These are phyloP conservation scores for Eulemur rubriventer DNA, from an alignment of 2,797 vertebrate genomes.

Conservation along the genomic window DNA sequence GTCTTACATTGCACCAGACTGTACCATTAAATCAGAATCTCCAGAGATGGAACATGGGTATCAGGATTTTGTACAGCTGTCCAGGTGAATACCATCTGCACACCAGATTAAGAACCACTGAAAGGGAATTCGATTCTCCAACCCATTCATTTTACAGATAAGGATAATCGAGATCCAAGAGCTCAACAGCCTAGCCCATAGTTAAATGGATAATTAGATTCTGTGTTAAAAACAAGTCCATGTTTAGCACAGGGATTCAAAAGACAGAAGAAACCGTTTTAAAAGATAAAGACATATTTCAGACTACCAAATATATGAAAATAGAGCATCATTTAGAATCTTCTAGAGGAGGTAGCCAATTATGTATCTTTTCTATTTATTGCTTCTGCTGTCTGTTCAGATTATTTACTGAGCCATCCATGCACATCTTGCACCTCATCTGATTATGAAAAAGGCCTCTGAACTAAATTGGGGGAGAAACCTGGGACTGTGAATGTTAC, in stretches of 20 bases:
- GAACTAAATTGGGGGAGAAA: neutral
- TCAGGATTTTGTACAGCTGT: neutral
- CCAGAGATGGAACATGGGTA: neutral
- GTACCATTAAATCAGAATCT: neutral
- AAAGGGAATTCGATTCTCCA: neutral
- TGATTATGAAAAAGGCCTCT: neutral
- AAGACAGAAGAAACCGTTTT: neutral
- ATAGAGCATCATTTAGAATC: neutral
- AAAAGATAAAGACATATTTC: conserved; percentile 5
- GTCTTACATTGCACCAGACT: neutral
- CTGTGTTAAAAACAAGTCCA: neutral
- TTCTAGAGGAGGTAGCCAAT: neutral
- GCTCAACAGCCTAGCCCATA: neutral
- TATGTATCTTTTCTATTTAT: neutral
- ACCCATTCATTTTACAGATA: neutral
- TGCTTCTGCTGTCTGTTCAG: neutral
- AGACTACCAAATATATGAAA: conserved; percentile 6
- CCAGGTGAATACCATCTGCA: neutral
- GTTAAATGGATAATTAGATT: neutral
- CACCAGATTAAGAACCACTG: neutral
- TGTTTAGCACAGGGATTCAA: neutral
- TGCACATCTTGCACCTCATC: neutral
- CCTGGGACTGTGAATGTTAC: neutral
- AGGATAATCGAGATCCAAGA: neutral
- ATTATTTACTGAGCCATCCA: neutral